A percentile compares a stretch with the other conserved stretches of the same genome.
Conservation (phyloP, 2,888 invertebrate genomes). For the Lasioglossum morio region DNA sequence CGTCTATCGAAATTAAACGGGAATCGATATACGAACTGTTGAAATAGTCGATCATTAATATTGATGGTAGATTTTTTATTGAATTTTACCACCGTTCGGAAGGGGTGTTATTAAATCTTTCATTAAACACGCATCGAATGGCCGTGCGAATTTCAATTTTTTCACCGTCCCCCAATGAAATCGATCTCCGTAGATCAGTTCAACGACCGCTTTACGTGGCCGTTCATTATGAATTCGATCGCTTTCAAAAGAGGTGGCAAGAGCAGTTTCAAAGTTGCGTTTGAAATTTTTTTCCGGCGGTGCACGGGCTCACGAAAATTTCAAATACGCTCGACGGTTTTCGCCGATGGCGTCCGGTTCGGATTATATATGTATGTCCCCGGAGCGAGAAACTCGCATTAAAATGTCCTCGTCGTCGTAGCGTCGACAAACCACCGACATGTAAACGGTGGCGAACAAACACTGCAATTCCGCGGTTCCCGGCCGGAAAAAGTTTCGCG, state of each 20-base stretch:
- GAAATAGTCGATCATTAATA: no score
- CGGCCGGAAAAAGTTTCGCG: background rate
- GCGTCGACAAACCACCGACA: background rate
- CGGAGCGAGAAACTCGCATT: constrained; percentile 5
- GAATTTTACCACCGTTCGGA: background rate
- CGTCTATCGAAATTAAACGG: background rate
- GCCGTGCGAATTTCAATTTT: background rate
- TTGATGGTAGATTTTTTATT: no score
- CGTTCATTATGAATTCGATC: background rate
- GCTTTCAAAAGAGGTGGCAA: background rate
- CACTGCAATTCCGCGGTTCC: background rate
- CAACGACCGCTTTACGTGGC: background rate
- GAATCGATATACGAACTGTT: background rate
- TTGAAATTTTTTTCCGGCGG: background rate
- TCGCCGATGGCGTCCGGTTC: background rate
- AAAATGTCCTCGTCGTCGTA: background rate
- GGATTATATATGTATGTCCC: no score
- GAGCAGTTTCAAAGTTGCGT: background rate
- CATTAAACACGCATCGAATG: background rate
- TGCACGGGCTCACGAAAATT: background rate
- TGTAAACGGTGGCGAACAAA: background rate
- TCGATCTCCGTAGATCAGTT: background rate
- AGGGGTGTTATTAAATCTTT: background rate
- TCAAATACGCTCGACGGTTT: background rate
- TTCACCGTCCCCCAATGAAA: background rate